Evolutionary conservation across 2,888 invertebrate species (phyloP), one percentile per base, ranked within the genome.

Genomic region (Thecophora atra): DNA sequence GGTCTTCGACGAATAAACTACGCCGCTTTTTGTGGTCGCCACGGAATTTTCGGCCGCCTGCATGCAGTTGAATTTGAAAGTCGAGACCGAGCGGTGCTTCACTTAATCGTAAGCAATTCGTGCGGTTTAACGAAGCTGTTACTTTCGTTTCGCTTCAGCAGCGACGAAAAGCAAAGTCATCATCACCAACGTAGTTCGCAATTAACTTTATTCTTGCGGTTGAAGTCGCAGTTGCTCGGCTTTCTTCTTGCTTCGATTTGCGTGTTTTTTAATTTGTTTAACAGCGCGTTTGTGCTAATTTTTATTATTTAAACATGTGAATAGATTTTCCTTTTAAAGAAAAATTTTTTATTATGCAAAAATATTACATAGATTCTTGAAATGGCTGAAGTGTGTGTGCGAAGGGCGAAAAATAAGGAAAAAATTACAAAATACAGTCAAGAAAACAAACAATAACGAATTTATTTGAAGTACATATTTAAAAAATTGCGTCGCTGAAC

Each of bases 61-160:
- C 2, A 58, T 58, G 60, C 47, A 69, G 69, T 69, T 47, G 69
- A 28, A 30, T 60, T 69, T 21, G 30, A 47, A 70, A 70, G 70
- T 62, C 37, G 62, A 24, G 21, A 30, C 17, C 70, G 70, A 42
- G 51, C 63, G 42, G 63, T 70, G 30, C 24, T 13, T 11, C 42
- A 21, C 13, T 15, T 28, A 26, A 58, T 24, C 24, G 56, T 13
- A 13, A 54, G 21, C 13, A 28, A 5, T 26, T 21, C 21, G 19
- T 42, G 19, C 26, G 51, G 65, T 24, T 51, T 26, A 52, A 21
- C 19, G 4, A 42, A 37, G 37, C 11, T 7, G 11, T 21, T 56
- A n/a, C 58, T 44, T 56, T 37, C 2, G 17, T 13, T 13, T 42
- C n/a, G 17, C 21, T 56, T 56, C 26, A 30, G 30, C 30, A 37